Base-by-base conservation (phyloP, 2,797 vertebrate species). In the Eulemur mongoz region DNA sequence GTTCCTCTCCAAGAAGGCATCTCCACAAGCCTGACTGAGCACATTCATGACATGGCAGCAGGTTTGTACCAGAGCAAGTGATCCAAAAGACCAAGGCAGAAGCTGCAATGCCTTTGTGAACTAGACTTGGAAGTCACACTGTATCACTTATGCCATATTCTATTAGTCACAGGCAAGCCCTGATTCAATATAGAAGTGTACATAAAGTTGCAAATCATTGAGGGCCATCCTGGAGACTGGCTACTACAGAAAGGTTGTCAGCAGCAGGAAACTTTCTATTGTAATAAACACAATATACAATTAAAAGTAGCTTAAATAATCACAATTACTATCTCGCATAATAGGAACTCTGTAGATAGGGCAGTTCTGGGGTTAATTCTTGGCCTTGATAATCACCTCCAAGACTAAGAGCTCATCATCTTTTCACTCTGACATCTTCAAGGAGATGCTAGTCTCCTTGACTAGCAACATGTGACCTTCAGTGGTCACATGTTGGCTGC, bases 291-390 rank as follows among this genome's bases (percentile, higher is more conserved):
- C 45, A 61, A 65, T 81, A 52, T 67, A 9, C 76, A 90, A 67
- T 76, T 57, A 48, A 73, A 94, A 92, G 17, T 75, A 63, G 30
- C 52, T 90, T 93, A 90, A 83, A 69, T 81, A 80, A 93, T 75
- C n/a, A 78, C 17, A 75, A 17, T 69, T 63, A 50, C 50, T 88
- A n/a, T 10, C 73, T 67, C 15, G 76, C 35, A 61, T 43, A 86
- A 73, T 18, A 69, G 87, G 38, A 88, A 61, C 43, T 79, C 63
- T 78, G 23, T n/a, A 57, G n/a, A 65, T 1, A 48, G 65, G 52
- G 30, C 14, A 63, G 54, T 59, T 78, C 69, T 63, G 52, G 61
- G 43, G 35, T 85, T 73, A 67, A 73, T 81, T 93, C 52, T 97
- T 57, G 70, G 50, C 27, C 8, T 78, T 54, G 23, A 72, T 69